Conservation (phyloP, 2,888 invertebrate genomes). For the Euzetes globulus region DNA sequence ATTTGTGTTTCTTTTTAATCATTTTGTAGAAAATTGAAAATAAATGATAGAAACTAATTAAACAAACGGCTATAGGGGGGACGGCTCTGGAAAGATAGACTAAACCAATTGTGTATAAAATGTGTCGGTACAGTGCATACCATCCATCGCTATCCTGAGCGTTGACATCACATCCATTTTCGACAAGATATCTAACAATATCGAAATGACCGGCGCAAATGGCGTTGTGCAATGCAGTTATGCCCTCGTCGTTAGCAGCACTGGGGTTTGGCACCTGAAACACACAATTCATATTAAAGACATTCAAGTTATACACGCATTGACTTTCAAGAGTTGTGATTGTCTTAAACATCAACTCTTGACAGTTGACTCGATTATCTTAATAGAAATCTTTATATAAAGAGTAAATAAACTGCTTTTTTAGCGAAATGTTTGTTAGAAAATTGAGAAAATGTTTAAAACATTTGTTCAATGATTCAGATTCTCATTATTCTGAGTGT, state of each 20-base stretch:
- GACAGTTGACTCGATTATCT: neutral
- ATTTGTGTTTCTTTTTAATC: neutral
- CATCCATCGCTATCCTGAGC: slow-evolving; percentile 98
- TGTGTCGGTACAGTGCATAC: slow-evolving; percentile 50
- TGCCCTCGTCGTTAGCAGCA: slow-evolving; percentile 97
- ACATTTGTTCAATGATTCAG: neutral
- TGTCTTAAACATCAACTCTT: neutral
- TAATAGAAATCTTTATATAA: neutral
- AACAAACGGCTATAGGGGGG: neutral
- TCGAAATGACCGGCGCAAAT: slow-evolving; percentile 98
- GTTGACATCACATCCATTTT: slow-evolving; percentile 97
- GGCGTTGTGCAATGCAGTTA: slow-evolving; percentile 97
- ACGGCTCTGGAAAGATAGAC: neutral
- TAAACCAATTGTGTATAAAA: neutral
- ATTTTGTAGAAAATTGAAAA: neutral
- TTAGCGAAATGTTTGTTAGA: neutral
- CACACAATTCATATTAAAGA: neutral
- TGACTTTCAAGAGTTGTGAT: neutral
- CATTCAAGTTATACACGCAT: neutral
- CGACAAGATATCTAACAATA: slow-evolving; percentile 93
- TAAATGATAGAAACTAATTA: slow-evolving; percentile 3
- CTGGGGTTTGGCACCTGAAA: slow-evolving; percentile 81
- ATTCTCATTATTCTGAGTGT: neutral
- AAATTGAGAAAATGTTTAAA: neutral
- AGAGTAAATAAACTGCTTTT: neutral